Evolutionary conservation across 2,888 invertebrate species (phyloP), one percentile per base, ranked within the genome.

Genomic region (Hirtodrosophila alboralis): DNA sequence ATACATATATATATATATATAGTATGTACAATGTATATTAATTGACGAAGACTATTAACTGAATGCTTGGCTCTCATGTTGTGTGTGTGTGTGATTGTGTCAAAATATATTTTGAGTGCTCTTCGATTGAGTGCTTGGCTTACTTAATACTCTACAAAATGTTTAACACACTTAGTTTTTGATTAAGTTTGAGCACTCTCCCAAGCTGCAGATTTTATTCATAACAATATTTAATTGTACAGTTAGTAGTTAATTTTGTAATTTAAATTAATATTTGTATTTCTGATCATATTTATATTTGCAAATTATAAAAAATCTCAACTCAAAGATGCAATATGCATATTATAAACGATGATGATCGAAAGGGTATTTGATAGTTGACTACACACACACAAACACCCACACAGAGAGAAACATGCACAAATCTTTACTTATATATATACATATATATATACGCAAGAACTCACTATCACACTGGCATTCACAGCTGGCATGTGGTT

Each of bases 401-500:
- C 48, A 38, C 18, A 30, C 21, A n/a, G 18, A 51, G 13, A 7
- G 3, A 23, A 13, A 10, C 34, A 16, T 7, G 9, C 8, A 13
- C 4, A 14, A 7, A 14, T 3, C 30, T 7, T 37, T 3, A 8
- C 7, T 3, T 9, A 40, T 21, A 10, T n/a, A 3, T 6, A n/a
- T 10, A 3, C 3, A 9, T 26, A 18, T n/a, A 41, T 28, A 6
- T 14, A 16, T 36, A 4, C n/a, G 4, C 8, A 34, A 21, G 23
- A n/a, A n/a, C 18, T 5, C 49, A 16, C 9, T 33, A 34, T 51
- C 23, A 40, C 36, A 30, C 27, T 38, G 48, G 38, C 48, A 59
- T 23, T 44, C 36, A 30, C 59, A 56, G 40, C 34, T 47, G 57
- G 30, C 47, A 43, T 43, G 59, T 34, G 43, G 37, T 34, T 47